phyloP scores from a whole-genome alignment of 2,888 invertebrate genomes.

The Arrhopalites spinosus region DNA sequence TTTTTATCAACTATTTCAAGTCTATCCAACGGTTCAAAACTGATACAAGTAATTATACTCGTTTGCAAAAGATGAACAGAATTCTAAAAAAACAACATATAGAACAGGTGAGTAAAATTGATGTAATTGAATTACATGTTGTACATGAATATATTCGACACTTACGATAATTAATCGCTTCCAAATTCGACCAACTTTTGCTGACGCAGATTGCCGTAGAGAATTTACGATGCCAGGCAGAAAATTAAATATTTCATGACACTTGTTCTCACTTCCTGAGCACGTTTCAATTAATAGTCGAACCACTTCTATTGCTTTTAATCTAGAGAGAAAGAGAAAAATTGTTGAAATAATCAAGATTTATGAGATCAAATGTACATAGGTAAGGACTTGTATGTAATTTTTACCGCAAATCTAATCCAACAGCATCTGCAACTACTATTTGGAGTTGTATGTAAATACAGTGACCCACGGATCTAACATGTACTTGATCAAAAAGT shows the following conservation, averaged over 20 bases:
- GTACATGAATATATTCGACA: not conserved
- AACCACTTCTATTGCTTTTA: constrained; percentile 40
- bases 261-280: constrained; percentile 29
- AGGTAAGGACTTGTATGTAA: not conserved
- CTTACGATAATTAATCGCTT: constrained; percentile 42
- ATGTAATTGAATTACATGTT: not conserved
- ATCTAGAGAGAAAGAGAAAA: constrained; percentile 22
- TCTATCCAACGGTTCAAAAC: not conserved
- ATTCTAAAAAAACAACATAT: constrained; percentile 17
- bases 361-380: not conserved
- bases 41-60: not conserved
- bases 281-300: constrained; percentile 31
- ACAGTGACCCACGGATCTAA: constrained; percentile 45
- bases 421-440: constrained; percentile 28
- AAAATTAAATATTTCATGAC: constrained; percentile 44
- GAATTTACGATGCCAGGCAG: constrained; percentile 49
- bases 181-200: constrained; percentile 36
- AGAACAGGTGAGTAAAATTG: no score
- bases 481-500: constrained; percentile 36
- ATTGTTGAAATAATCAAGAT: not conserved
- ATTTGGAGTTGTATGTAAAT: constrained; percentile 44
- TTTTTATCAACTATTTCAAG: constrained; percentile 12
- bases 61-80: not conserved
- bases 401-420: constrained; percentile 40
- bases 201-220: constrained; percentile 40